These are phyloP conservation scores for Amphipoea oculea DNA, from an alignment of 2,888 invertebrate species.

Conservation along the genomic window DNA sequence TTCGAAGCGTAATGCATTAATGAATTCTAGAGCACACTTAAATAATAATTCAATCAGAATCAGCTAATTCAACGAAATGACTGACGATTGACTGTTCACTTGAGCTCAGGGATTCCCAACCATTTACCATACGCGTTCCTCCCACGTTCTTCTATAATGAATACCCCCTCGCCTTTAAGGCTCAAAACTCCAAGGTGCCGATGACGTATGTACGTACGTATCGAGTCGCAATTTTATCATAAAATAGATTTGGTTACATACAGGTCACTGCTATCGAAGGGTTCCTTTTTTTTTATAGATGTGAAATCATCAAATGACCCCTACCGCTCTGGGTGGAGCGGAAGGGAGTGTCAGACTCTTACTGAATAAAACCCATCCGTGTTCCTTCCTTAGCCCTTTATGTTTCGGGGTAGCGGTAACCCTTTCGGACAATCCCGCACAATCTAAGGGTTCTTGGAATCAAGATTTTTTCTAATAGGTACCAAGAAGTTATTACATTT, in stretches of 20 bases:
- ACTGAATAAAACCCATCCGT: no score
- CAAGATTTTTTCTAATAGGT: neutral
- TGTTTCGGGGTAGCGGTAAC: no score
- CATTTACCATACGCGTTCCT: neutral
- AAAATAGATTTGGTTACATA: neutral
- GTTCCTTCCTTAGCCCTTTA: no score
- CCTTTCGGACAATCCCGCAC: no score
- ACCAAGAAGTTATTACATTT: neutral
- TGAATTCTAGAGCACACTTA: neutral
- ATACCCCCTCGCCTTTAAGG: no score
- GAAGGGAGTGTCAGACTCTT: no score
- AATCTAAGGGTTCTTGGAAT: neutral
- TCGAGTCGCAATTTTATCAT: neutral
- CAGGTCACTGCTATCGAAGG: neutral
- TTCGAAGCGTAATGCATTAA: neutral
- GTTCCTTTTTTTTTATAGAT: no score
- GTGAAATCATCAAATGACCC: no score
- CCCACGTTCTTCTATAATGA: neutral
- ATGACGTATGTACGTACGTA: neutral
- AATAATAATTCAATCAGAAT: constrained; percentile 15
- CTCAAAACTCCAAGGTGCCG: no score
- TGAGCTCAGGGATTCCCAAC: neutral
- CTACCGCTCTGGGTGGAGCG: no score
- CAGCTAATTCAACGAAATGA: constrained; percentile 1
- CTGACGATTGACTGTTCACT: neutral